Evolutionary conservation across 2,888 invertebrate genomes (phyloP), one percentile per base, ranked within the genome.

Genomic region (Tinea semifulvella): DNA sequence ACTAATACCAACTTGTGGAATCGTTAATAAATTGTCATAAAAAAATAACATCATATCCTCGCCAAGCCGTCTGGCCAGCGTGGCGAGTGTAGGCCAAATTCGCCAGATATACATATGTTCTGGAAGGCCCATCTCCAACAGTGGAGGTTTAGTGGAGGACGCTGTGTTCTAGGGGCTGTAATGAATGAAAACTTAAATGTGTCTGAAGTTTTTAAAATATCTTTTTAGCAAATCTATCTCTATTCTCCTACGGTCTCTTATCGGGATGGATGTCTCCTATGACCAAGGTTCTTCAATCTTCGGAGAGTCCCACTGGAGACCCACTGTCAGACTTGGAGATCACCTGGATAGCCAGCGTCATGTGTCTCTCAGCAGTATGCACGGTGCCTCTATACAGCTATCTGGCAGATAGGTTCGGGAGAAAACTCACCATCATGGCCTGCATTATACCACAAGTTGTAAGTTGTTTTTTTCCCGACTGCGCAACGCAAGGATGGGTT

Each of bases 251-350:
- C 47, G 81, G 82, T 3, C 57, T 70, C 17, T 69, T 70, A 48
- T 56, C 66, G 2, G 81, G 77, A 16, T 82, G 79, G 75, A 60
- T 76, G 8, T 77, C 82, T 2, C 75, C 80, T 7, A 71, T 72
- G 51, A 61, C 73, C 28, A 65, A 67, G 11, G 52, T 67, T 25
- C 57, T 82, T 46, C 60, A 69, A 47, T 67, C 72, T 1, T 54
- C 57, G 11, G 42, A 49, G 6, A 65, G 72, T 1, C 71, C 75
- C 1, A 57, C 64, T 4, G 59, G 61, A 1, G 48, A 58, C 39
- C 62, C 71, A 7, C 52, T 84, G 49, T 61, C 68, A 1, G 64
- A 63, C 43, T 56, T 52, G 38, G 68, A 72, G 49, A 54, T 74
- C n/a, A 66, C 79, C 0, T 73, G 75, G 70, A 53, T 83, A 3